These are phyloP conservation scores for Chromobotia macracanthus DNA, from an alignment of 2,797 vertebrate species.

Conservation along the genomic window DNA sequence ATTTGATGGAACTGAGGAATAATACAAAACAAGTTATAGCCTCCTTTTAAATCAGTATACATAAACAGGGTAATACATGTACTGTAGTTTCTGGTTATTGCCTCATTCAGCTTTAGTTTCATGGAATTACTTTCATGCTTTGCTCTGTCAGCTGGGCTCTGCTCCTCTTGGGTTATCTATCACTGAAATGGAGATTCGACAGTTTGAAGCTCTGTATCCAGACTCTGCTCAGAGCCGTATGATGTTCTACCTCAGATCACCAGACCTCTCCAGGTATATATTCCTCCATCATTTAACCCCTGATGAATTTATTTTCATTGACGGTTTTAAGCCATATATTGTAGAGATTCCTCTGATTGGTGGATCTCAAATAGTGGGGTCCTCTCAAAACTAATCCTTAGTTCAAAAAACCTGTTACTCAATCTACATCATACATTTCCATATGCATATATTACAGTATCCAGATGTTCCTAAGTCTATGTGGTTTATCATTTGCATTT, in stretches of 20 bases:
- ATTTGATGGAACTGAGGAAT: neutral
- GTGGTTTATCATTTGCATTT: neutral
- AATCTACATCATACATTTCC: neutral
- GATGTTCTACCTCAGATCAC: slow-evolving; percentile 84
- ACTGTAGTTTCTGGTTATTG: neutral
- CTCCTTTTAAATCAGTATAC: no score
- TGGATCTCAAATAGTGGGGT: no score
- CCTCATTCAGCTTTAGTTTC: neutral
- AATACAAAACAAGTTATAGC: no score
- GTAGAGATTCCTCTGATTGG: no score
- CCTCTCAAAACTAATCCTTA: no score
- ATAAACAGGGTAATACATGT: no score
- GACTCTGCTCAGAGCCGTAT: slow-evolving; percentile 66
- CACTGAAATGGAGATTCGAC: slow-evolving; percentile 88
- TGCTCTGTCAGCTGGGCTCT: slow-evolving; percentile 71
- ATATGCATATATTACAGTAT: neutral
- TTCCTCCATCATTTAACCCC: neutral
- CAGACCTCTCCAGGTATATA: slow-evolving; percentile 75
- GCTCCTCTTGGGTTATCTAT: slow-evolving; percentile 81
- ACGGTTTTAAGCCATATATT: no score
- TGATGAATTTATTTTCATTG: neutral
- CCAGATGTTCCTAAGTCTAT: neutral
- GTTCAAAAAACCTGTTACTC: no score
- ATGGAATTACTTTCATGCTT: neutral
- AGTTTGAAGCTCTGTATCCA: slow-evolving; percentile 77